Conservation (phyloP, 2,113 vertebrate genomes). For the Xenopus borealis region DNA sequence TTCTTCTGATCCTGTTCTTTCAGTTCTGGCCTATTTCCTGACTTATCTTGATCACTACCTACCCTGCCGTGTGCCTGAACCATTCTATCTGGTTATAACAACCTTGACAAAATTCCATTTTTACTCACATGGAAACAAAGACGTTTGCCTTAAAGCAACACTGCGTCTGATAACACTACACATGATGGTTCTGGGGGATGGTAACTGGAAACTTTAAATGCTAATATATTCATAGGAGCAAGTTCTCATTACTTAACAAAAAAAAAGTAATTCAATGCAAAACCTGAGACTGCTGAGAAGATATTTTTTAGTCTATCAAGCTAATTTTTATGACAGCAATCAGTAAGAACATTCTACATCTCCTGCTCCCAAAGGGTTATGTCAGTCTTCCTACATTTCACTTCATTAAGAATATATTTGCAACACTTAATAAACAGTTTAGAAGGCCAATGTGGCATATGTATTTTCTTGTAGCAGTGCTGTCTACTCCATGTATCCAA, state of each 20-base stretch:
- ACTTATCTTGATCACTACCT: no score
- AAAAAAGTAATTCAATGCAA: slow-evolving; percentile 31
- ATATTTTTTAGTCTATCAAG: slow-evolving; percentile 25
- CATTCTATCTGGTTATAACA: no score
- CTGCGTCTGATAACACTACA: no score
- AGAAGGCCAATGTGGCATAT: slow-evolving; percentile 2
- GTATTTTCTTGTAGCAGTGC: not conserved
- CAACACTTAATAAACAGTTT: slow-evolving; percentile 21
- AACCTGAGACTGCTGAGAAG: slow-evolving; percentile 18
- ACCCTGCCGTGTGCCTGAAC: no score
- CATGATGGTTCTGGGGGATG: no score
- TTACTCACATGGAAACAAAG: no score
- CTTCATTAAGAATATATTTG: slow-evolving; percentile 20
- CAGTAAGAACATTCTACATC: slow-evolving; percentile 32
- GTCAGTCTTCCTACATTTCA: slow-evolving; percentile 2
- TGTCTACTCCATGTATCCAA: slow-evolving; percentile 6
- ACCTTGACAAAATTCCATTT: no score
- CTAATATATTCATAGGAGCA: slow-evolving; percentile 20
- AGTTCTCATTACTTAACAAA: slow-evolving; percentile 17
- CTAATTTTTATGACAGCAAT: slow-evolving; percentile 44
- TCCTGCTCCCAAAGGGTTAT: not conserved
- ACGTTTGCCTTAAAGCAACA: no score
- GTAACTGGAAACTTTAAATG: not conserved
- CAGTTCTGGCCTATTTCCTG: no score
- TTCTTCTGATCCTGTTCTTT: no score